Evolutionary conservation across 1,140 invertebrate genomes (phyloP), one percentile per base, ranked within the genome.

Genomic region (Drosophila dunni): DNA sequence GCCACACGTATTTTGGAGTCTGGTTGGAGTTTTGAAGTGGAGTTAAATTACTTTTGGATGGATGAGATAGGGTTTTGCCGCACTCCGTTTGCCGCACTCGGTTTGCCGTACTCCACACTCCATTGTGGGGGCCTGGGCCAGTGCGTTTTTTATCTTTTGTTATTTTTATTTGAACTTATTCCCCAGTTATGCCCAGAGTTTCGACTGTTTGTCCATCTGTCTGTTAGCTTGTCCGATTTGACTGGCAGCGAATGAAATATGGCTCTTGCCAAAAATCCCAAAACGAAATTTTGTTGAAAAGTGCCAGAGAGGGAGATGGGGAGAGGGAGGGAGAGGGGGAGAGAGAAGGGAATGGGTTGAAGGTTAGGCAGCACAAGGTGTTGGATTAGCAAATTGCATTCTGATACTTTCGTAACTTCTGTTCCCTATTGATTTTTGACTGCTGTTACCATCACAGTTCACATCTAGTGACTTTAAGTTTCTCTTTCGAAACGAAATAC

Each of bases 211-310:
- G 82, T 88, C 80, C 77, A 88, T 78, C 81, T 84, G 81, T 84
- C 81, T 84, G 81, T 76, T 84, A 80, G 77, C 83, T 86, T 86
- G 83, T 86, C 83, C 83, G 77, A 88, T 89, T 88, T 88, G 83
- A 88, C 79, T 89, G 83, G 80, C 84, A 88, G 70, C 80, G 84
- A 84, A 88, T 89, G 83, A 88, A 89, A 89, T 88, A 88, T 88
- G 84, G 80, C 74, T 83, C 72, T 83, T 82, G 65, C 33, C 45
- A 63, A 66, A 56, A 45, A 45, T 11, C 29, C 34, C 42, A 60
- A 57, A 56, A 72, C 66, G 54, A 64, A 67, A 79, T 69, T 68
- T 71, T 68, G 73, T 62, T 65, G 58, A 85, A 86, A 82, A 76
- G 73, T 76, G 78, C 40, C 33, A 63, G 48, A 54, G 38, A 13